Conservation (phyloP, 2,113 vertebrate species). For the Python bivittatus region DNA sequence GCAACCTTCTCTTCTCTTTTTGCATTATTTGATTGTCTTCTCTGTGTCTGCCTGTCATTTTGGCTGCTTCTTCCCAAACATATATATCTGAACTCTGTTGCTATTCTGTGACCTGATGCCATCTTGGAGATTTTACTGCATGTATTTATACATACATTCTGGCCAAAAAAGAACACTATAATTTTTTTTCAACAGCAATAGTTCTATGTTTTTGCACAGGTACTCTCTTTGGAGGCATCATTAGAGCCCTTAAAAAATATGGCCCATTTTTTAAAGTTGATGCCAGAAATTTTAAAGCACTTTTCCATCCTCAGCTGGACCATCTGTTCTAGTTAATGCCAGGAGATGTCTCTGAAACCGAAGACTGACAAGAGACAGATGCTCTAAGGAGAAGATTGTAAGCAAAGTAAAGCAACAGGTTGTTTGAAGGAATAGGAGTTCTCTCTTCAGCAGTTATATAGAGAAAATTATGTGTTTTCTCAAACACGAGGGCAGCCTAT, state of each 20-base stretch:
- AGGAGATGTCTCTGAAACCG: neutral
- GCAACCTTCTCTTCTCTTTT: neutral
- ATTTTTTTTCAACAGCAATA: neutral
- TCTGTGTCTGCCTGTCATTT: neutral
- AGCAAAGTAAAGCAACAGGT: conserved; percentile 12
- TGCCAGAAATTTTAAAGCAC: conserved; percentile 26
- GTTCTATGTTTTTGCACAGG: neutral
- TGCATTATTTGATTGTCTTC: neutral
- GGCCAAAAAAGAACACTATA: neutral
- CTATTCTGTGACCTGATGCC: neutral
- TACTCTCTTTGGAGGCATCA: neutral
- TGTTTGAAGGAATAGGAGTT: neutral
- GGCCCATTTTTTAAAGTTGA: neutral
- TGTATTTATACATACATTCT: neutral
- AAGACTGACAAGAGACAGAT: conserved; percentile 12
- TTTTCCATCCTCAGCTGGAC: conserved; percentile 13
- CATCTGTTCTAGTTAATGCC: conserved; percentile 26
- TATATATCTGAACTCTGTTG: neutral
- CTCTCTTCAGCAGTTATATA: conserved; percentile 26
- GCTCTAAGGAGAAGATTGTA: conserved; percentile 5
- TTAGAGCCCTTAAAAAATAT: neutral
- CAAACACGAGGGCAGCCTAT: conserved; percentile 17
- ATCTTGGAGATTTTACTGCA: neutral
- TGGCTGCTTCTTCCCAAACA: neutral
- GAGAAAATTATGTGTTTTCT: neutral